phyloP scores from a whole-genome alignment of 1,140 invertebrate genomes.

The Caenorhabditis elegans region DNA sequence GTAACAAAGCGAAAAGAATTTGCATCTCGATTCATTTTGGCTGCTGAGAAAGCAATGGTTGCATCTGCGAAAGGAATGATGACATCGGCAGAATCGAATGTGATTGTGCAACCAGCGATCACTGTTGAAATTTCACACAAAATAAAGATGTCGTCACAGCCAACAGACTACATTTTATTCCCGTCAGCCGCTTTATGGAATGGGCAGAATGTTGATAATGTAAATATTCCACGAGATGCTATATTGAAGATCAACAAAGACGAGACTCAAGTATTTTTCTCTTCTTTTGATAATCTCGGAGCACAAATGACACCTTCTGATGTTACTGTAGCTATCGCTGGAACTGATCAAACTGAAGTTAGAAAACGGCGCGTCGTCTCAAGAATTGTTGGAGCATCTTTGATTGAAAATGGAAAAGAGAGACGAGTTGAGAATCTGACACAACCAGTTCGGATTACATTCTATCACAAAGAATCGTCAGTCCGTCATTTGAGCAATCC shows the following conservation, averaged over 20 bases:
- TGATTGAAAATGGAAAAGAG: constrained; percentile 35
- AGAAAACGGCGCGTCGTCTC: constrained; percentile 37
- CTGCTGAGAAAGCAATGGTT: neutral
- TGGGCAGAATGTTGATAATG: constrained; percentile 7
- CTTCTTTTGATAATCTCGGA: constrained; percentile 39
- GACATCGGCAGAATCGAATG: neutral
- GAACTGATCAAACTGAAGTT: constrained; percentile 5
- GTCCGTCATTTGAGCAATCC: constrained; percentile 39
- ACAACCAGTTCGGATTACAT: constrained; percentile 31
- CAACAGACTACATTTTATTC: constrained; percentile 26
- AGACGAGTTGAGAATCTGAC: constrained; percentile 10
- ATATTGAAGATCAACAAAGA: constrained; percentile 6
- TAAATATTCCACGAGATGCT: constrained; percentile 38
- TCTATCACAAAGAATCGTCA: constrained; percentile 33
- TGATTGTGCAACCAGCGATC: neutral
- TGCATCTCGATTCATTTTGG: neutral
- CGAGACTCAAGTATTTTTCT: constrained; percentile 41
- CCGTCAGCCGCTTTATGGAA: constrained; percentile 33
- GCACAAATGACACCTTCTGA: constrained; percentile 27
- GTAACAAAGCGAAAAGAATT: neutral
- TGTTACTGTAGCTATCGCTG: neutral
- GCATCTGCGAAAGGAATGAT: neutral
- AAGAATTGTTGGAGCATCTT: constrained; percentile 37
- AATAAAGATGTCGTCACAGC: constrained; percentile 12
- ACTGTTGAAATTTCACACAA: constrained; percentile 5